These are phyloP conservation scores for Threskiornis aethiopicus DNA, from an alignment of 2,797 vertebrate species.

Conservation along the genomic window DNA sequence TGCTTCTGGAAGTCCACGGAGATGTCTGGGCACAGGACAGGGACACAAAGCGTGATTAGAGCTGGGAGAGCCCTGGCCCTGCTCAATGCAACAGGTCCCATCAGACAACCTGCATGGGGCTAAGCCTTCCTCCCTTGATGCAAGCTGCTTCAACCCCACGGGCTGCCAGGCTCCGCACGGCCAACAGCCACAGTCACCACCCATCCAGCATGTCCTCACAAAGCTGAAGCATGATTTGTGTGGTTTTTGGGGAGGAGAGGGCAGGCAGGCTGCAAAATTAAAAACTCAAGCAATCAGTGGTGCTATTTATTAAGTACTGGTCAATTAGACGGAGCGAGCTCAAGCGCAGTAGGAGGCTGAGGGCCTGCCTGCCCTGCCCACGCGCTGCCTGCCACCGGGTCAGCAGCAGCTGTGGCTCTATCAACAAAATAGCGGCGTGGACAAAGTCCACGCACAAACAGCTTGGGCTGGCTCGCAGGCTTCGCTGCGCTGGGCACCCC, in stretches of 20 bases:
- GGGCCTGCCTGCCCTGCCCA: background rate
- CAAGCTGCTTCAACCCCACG: background rate
- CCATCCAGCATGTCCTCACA: background rate
- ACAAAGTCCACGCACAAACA: background rate
- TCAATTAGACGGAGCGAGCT: background rate
- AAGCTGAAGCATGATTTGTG: background rate
- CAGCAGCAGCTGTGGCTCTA: background rate
- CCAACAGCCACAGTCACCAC: background rate
- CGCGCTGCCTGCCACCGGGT: background rate
- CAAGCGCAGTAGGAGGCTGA: background rate
- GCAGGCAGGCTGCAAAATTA: background rate
- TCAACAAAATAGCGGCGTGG: fast-evolving
- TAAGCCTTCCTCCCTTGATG: background rate
- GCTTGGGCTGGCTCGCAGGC: background rate
- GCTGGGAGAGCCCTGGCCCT: background rate
- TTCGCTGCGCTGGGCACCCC: background rate
- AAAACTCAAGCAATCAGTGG: background rate
- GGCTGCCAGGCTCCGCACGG: background rate
- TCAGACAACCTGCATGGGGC: background rate
- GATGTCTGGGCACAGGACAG: background rate
- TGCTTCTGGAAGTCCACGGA: background rate
- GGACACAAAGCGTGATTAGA: background rate
- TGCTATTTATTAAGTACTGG: background rate
- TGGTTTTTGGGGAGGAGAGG: background rate
- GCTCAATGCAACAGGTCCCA: background rate